These are phyloP conservation scores for Ellobius talpinus DNA, from an alignment of 2,113 vertebrate genomes.

Conservation along the genomic window DNA sequence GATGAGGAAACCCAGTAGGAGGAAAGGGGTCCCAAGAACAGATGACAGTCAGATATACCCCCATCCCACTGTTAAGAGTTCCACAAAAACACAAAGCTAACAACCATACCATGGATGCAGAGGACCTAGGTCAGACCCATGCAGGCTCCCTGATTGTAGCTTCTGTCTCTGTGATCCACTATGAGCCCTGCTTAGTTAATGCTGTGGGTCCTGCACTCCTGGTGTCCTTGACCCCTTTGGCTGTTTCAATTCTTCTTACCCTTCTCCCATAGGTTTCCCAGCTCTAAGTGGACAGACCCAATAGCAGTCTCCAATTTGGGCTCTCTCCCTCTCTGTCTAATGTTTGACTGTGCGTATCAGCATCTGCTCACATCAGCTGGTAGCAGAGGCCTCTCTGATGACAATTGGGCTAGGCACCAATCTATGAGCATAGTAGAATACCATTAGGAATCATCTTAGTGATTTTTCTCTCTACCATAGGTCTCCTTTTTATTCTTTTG, in stretches of 20 bases:
- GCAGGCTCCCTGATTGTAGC: too few relatives aligned
- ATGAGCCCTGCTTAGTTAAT: neutral
- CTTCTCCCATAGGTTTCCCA: neutral
- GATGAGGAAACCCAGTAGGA: neutral
- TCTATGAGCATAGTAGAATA: neutral
- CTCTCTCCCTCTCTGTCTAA: neutral
- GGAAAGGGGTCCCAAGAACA: neutral
- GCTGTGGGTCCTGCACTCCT: neutral
- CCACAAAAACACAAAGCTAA: too few relatives aligned
- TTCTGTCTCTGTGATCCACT: neutral
- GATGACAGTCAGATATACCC: neutral
- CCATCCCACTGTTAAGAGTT: neutral
- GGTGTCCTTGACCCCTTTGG: neutral
- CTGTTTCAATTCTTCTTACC: neutral
- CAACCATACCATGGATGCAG: neutral
- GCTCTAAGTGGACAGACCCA: neutral
- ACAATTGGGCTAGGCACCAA: neutral
- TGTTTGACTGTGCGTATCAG: neutral
- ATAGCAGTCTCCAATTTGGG: neutral
- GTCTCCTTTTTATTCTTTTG: too few relatives aligned
- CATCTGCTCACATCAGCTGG: neutral
- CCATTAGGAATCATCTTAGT: neutral
- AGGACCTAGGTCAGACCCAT: neutral
- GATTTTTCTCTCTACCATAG: neutral
- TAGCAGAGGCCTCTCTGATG: neutral